phyloP scores from a whole-genome alignment of 2,797 vertebrate species.

The Argentina silus region DNA sequence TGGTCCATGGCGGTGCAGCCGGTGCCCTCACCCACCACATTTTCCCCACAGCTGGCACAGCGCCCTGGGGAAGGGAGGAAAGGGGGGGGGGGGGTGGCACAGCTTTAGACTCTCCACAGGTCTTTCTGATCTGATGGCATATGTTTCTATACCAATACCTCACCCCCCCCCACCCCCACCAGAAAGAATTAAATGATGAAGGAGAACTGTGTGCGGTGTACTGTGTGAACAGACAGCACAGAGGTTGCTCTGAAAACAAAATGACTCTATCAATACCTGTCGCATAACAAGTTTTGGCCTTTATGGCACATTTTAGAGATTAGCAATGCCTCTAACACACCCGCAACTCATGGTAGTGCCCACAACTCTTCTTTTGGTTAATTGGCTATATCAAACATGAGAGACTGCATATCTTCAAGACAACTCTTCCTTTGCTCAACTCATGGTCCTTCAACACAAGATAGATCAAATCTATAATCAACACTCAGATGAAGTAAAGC shows the following conservation, averaged over 20 bases:
- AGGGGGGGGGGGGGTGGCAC: neutral
- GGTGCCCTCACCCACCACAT: slow-evolving; percentile 95
- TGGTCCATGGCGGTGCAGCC: slow-evolving; percentile 99
- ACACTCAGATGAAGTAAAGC: slow-evolving; percentile 33
- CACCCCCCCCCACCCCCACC: no score
- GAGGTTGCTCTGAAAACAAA: no score
- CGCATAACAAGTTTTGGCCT: no score
- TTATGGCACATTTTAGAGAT: no score
- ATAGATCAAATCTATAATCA: slow-evolving; percentile 47
- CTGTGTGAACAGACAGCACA: no score
- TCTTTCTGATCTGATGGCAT: neutral
- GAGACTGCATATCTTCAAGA: slow-evolving; percentile 4
- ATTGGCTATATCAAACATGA: slow-evolving; percentile 17
- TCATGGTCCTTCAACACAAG: slow-evolving; percentile 25
- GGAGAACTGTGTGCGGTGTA: no score
- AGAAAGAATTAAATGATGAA: no score
- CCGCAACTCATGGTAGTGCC: neutral
- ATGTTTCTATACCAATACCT: no score
- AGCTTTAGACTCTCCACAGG: neutral
- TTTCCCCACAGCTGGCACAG: slow-evolving; percentile 95
- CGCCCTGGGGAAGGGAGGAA: slow-evolving; percentile 80
- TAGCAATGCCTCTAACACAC: no score
- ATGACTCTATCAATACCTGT: no score
- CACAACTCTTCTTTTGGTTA: slow-evolving; percentile 13
- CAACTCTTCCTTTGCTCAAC: slow-evolving; percentile 19